Evolutionary conservation across 2,888 invertebrate genomes (phyloP), one percentile per base, ranked within the genome.

Genomic region (Perdita meconis): DNA sequence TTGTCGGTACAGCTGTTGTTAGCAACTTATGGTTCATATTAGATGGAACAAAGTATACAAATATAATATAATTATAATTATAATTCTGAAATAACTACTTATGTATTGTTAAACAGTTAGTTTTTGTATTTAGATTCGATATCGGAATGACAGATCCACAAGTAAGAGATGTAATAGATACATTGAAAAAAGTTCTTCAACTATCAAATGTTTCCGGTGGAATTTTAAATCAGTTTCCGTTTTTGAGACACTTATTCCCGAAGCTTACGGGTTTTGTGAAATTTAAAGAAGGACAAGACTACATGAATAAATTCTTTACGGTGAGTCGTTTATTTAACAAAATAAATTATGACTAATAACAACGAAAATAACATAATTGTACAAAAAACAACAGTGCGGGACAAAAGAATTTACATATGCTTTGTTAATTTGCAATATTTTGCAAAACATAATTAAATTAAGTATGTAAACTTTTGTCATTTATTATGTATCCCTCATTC

Each of bases 11-110:
- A 6, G 89, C 91, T 12, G 94, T 96, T 3, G 91, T 96, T 81
- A 96, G 96, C 89, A 94, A 95, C 13, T 88, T 96, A 30, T 96
- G 96, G 96, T 94, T 94, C 42, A 94, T 95, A 89, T 93, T 95
- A 63, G 95, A 95, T 74, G 95, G 96, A 89, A 91, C 93, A 89
- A 93, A 95, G 92, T 90, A 81, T 2, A 64, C 5, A 13, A 10
- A 47, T 16, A 16, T 2, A 24, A 22, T 34, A 19, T 30, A 56
- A 16, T 22, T 5, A 24, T 30, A 22, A 10, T 16, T 6, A 56
- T 47, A 13, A 13, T 1, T 26, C 40, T 2, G 4, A 5, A 19
- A 10, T 38, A 16, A n/a, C n/a, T n/a, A n/a, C n/a, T 3, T n/a
- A 10, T 36, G 24, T 30, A 3, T 10, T 42, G 22, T 24, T 47